Evolutionary conservation across 2,888 invertebrate genomes (phyloP).

Genomic region (Mythimna loreyi): DNA sequence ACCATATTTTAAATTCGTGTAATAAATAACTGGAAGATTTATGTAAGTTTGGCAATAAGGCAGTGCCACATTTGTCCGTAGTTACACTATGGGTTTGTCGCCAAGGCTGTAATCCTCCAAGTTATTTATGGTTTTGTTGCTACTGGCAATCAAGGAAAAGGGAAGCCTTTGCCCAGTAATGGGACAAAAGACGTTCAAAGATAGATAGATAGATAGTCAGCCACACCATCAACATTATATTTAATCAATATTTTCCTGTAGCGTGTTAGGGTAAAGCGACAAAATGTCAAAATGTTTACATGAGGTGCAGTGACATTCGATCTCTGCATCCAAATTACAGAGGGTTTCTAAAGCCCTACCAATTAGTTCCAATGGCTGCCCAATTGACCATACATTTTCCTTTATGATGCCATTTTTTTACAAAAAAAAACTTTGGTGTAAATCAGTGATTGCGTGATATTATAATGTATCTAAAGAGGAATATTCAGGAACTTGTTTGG

Average conservation of each 20-base stretch:
- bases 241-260: neutral
- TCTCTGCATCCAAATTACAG: neutral
- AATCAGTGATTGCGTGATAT: neutral
- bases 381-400: neutral
- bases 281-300: neutral
- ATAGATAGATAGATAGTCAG: too few species aligned
- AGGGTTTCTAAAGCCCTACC: neutral
- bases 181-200: too few species aligned
- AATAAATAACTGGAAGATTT: slow-evolving; percentile 49
- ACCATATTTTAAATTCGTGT: slow-evolving; percentile 53
- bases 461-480: too few species aligned
- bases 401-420: neutral
- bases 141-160: slow-evolving; percentile 2
- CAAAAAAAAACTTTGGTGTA: neutral
- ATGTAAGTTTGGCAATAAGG: slow-evolving; percentile 22
- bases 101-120: slow-evolving; percentile 19
- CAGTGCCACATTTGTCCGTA: slow-evolving; percentile 17
- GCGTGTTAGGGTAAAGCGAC: neutral
- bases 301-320: neutral
- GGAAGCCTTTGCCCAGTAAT: too few species aligned
- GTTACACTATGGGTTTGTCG: slow-evolving; percentile 28
- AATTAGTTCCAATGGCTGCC: neutral
- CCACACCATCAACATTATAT: neutral
- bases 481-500: neutral
- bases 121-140: slow-evolving; percentile 1